phyloP scores from a whole-genome alignment of 2,888 invertebrate genomes.

The Eutolmus rufibarbis region DNA sequence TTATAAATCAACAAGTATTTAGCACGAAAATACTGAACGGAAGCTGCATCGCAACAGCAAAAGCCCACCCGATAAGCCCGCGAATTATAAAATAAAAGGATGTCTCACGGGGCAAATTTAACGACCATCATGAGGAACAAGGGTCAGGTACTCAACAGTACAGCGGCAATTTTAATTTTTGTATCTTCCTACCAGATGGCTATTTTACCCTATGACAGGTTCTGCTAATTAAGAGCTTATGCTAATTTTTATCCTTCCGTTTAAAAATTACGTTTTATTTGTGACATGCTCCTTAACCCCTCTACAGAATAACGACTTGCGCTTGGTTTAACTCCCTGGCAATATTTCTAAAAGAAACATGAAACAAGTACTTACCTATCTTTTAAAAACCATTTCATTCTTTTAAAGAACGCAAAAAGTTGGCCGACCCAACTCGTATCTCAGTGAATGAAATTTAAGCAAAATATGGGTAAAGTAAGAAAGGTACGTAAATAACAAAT shows the following conservation, averaged over 20 bases:
- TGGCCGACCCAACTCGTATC: not conserved
- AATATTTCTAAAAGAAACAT: not conserved
- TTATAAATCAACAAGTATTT: not conserved
- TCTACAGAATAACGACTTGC: not conserved
- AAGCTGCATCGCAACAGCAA: not conserved
- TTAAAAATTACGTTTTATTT: not conserved
- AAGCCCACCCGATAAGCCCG: not conserved
- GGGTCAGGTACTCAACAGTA: not conserved
- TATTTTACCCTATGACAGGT: not conserved
- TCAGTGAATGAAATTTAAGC: not conserved
- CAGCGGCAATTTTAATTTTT: not conserved
- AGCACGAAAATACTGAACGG: not conserved
- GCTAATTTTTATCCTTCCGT: not conserved
- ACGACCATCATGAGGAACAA: not conserved
- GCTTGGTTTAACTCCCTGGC: not conserved
- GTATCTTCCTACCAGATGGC: not conserved
- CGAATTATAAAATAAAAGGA: not conserved
- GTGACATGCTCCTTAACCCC: not conserved
- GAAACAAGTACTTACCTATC: not conserved
- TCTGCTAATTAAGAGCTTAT: not conserved
- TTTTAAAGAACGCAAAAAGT: not conserved
- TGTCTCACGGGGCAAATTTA: not conserved
- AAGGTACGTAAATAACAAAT: not conserved
- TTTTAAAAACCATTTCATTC: not conserved
- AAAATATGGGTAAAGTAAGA: not conserved